phyloP scores from a whole-genome alignment of 2,888 invertebrate genomes.

The Atethmia centrago region DNA sequence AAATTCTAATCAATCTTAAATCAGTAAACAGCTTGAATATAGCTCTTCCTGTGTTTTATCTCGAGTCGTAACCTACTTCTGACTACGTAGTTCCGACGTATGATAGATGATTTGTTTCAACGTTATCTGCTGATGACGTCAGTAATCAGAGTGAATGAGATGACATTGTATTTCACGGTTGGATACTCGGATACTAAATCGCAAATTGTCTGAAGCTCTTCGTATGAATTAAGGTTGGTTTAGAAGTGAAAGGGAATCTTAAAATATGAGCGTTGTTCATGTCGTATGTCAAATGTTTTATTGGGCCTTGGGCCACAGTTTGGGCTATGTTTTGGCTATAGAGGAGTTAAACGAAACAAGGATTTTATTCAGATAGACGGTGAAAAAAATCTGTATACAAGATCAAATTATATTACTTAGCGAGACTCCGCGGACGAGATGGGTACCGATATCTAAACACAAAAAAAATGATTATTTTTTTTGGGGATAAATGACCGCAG shows the following conservation, averaged over 20 bases:
- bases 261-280: conserved; percentile 7
- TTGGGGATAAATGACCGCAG: too few species aligned
- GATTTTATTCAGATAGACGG: background rate
- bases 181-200: conserved; percentile 5
- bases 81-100: background rate
- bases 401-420: background rate
- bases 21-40: conserved; percentile 11
- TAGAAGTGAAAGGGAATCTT: conserved; percentile 36
- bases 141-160: conserved; percentile 25
- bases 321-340: background rate
- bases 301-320: background rate
- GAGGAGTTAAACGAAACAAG: background rate
- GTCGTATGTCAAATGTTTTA: background rate
- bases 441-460: background rate
- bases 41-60: conserved; percentile 1
- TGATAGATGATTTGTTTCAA: background rate
- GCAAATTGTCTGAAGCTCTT: background rate
- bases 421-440: too few species aligned
- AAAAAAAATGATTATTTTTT: too few species aligned
- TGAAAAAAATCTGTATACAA: background rate
- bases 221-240: background rate
- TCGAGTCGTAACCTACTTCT: conserved; percentile 12
- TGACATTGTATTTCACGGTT: conserved; percentile 36
- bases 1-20: conserved; percentile 5
- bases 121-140: conserved; percentile 47